Conservation (phyloP, 2,888 invertebrate species). For the Amphimallon solstitiale region DNA sequence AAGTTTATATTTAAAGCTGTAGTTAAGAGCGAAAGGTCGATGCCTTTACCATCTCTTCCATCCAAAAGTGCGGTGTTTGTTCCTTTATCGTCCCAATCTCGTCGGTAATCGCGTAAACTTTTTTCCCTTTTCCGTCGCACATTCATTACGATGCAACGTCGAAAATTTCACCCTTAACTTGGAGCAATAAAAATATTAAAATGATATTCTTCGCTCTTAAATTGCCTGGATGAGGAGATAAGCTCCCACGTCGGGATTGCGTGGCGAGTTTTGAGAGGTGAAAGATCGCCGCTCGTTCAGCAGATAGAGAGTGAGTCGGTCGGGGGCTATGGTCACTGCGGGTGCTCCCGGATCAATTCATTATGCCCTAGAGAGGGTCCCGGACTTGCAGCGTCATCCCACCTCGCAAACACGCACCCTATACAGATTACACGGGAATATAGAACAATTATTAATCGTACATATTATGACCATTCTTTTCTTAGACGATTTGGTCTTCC, state of each 20-base stretch:
- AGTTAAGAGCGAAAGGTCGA: neutral
- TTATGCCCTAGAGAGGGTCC: slow-evolving; percentile 60
- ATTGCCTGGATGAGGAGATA: slow-evolving; percentile 41
- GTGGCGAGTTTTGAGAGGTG: slow-evolving; percentile 49
- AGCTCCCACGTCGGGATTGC: slow-evolving; percentile 37
- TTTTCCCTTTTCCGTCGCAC: slow-evolving; percentile 14
- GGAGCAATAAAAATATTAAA: slow-evolving; percentile 39
- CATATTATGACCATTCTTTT: slow-evolving; percentile 34
- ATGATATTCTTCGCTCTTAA: slow-evolving; percentile 40
- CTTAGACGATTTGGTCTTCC: slow-evolving; percentile 4
- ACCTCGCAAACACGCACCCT: slow-evolving; percentile 40
- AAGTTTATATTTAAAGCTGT: neutral
- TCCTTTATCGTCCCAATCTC: slow-evolving; percentile 25
- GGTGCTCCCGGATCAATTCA: slow-evolving; percentile 62
- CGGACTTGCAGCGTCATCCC: slow-evolving; percentile 60
- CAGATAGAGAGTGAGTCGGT: slow-evolving; percentile 41
- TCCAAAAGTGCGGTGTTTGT: slow-evolving; percentile 10
- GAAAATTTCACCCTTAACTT: slow-evolving; percentile 39
- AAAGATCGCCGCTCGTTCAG: slow-evolving; percentile 50
- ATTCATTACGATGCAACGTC: slow-evolving; percentile 18
- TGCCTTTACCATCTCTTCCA: neutral
- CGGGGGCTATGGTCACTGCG: slow-evolving; percentile 53
- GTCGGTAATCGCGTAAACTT: slow-evolving; percentile 10
- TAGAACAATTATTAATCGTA: slow-evolving; percentile 38
- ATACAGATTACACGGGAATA: slow-evolving; percentile 38